These are phyloP conservation scores for Masnerella sp. DNA, from an alignment of 2,888 invertebrate species.

Conservation along the genomic window DNA sequence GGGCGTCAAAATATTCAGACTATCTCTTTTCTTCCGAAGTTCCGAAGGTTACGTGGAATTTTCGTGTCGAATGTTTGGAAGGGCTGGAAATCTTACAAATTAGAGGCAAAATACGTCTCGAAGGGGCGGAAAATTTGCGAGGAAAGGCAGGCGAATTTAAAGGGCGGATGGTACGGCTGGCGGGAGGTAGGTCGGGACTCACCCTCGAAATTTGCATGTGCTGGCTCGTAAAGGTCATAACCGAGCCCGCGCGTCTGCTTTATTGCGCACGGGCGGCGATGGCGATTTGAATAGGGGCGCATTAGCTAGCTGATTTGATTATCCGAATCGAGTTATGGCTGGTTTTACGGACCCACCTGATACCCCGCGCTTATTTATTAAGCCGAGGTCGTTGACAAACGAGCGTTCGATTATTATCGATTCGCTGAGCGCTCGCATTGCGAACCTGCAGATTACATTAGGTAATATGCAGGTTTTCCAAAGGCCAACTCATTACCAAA, in stretches of 20 bases:
- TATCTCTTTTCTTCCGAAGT: too few species aligned
- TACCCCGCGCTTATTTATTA: slow-evolving; percentile 15
- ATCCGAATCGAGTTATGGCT: slow-evolving; percentile 26
- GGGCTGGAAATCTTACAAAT: too few species aligned
- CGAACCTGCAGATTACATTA: neutral
- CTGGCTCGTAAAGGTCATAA: slow-evolving; percentile 50
- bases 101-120: too few species aligned
- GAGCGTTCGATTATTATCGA: neutral
- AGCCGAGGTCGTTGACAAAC: slow-evolving; percentile 8
- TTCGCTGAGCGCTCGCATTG: too few species aligned
- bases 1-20: too few species aligned
- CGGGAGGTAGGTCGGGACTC: slow-evolving; percentile 52
- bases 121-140: too few species aligned
- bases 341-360: slow-evolving; percentile 9
- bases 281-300: slow-evolving; percentile 23
- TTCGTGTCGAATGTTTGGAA: too few species aligned
- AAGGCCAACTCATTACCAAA: too few species aligned
- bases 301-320: slow-evolving; percentile 40
- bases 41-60: too few species aligned
- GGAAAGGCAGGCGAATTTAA: too few species aligned
- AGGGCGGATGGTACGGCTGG: slow-evolving; percentile 50
- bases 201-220: slow-evolving; percentile 39
- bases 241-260: slow-evolving; percentile 28
- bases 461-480: too few species aligned
- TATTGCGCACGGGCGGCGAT: slow-evolving; percentile 26